phyloP scores from a whole-genome alignment of 2,797 vertebrate genomes.

The Lagocephalus sceleratus region DNA sequence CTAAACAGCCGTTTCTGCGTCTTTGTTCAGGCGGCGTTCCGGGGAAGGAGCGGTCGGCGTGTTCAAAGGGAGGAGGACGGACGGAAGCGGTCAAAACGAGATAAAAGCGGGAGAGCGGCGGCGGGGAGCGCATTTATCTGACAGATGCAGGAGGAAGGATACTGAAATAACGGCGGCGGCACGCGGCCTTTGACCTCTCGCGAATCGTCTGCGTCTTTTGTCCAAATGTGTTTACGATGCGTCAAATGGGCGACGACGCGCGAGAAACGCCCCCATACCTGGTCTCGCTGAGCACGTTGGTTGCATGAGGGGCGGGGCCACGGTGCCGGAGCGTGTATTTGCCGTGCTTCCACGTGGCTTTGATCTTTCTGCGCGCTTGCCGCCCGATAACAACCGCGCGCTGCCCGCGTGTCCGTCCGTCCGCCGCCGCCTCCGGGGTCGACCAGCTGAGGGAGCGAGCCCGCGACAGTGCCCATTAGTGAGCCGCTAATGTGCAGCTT shows the following conservation, averaged over 20 bases:
- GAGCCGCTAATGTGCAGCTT: conserved; percentile 76
- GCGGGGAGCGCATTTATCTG: too few species aligned
- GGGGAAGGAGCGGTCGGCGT: too few species aligned
- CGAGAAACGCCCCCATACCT: conserved; percentile 20
- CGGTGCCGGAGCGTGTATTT: too few species aligned
- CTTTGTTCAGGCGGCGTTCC: background rate
- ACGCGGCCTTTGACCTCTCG: too few species aligned
- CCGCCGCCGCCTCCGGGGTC: background rate
- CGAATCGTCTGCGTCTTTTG: conserved; percentile 20
- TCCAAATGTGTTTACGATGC: conserved; percentile 20
- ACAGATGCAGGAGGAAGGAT: too few species aligned
- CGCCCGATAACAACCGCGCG: conserved; percentile 36
- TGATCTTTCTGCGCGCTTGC: conserved; percentile 9
- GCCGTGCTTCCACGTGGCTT: too few species aligned
- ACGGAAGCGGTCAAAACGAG: too few species aligned
- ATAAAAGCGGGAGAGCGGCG: too few species aligned
- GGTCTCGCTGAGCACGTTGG: conserved; percentile 5
- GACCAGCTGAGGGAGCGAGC: conserved; percentile 53
- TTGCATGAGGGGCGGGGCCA: too few species aligned
- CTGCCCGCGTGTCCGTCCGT: too few species aligned
- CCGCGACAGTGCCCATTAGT: conserved; percentile 73
- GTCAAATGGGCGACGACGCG: conserved; percentile 7
- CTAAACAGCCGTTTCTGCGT: conserved; percentile 2
- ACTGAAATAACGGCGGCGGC: too few species aligned
- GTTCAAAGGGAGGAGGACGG: too few species aligned